Percentiles rank a stretch among this genome's conserved stretches.
phyloP scores from a whole-genome alignment of 2,888 invertebrate genomes.

The Drosophila longiperda region DNA sequence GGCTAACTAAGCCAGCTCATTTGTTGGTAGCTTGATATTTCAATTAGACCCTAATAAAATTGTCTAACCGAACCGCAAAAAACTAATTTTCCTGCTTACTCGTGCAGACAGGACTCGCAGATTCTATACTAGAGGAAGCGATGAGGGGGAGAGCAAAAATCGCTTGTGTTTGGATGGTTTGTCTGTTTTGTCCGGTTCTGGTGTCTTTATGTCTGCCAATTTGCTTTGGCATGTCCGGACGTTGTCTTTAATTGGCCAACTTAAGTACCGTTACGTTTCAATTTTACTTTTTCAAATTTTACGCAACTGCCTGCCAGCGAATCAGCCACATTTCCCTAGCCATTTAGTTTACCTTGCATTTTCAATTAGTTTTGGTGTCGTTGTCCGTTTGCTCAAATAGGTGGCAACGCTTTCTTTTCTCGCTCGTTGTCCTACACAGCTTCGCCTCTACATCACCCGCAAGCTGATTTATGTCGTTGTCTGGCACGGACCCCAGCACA shows the following conservation, averaged over 20 bases:
- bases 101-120: slow-evolving; percentile 27
- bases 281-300: slow-evolving; percentile 57
- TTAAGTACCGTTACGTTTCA: slow-evolving; percentile 79
- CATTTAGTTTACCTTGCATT: slow-evolving; percentile 77
- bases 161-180: slow-evolving; percentile 4
- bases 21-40: slow-evolving; percentile 67
- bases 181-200: slow-evolving; percentile 19
- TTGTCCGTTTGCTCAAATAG: slow-evolving; percentile 17
- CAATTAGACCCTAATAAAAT: slow-evolving; percentile 80
- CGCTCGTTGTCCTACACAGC: slow-evolving; percentile 8
- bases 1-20: slow-evolving; percentile 48
- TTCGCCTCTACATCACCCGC: slow-evolving; percentile 32
- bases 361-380: slow-evolving; percentile 71
- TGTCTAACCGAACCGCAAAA: slow-evolving; percentile 58
- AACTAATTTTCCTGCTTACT: slow-evolving; percentile 59
- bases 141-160: background rate
- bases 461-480: slow-evolving; percentile 72
- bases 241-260: slow-evolving; percentile 76
- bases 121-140: background rate
- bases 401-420: slow-evolving; percentile 12
- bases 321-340: slow-evolving; percentile 64
- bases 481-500: slow-evolving; percentile 8
- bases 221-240: slow-evolving; percentile 36
- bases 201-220: slow-evolving; percentile 10
- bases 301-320: slow-evolving; percentile 9